Conservation (phyloP, 2,888 invertebrate genomes). For the Ornithoptera alexandrae region DNA sequence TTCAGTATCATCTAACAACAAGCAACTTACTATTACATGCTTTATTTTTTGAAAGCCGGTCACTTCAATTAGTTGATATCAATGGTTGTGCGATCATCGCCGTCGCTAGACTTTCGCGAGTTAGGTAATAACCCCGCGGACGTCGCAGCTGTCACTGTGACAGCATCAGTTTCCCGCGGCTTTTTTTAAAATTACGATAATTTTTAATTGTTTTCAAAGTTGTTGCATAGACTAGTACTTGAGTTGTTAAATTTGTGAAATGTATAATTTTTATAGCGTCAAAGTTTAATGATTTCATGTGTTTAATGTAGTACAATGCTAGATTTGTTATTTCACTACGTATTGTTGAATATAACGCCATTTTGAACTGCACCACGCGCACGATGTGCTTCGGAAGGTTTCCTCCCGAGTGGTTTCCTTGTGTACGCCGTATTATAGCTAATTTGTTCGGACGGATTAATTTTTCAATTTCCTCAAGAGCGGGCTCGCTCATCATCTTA, state of each 20-base stretch:
- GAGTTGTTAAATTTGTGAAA: conserved; percentile 36
- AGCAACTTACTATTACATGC: too few relatives aligned
- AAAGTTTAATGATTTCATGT: conserved; percentile 15
- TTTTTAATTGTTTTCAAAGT: conserved; percentile 13
- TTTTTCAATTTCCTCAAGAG: conserved; percentile 41
- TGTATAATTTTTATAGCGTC: conserved; percentile 36
- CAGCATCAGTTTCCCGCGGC: too few relatives aligned
- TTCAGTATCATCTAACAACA: too few relatives aligned
- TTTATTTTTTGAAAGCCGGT: too few relatives aligned
- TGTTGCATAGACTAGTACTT: conserved; percentile 32
- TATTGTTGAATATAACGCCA: conserved; percentile 30
- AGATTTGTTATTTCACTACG: conserved; percentile 35
- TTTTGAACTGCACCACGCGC: conserved; percentile 7
- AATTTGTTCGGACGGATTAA: conserved; percentile 29
- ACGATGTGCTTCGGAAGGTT: conserved; percentile 35
- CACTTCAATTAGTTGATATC: too few relatives aligned
- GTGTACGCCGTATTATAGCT: conserved; percentile 10
- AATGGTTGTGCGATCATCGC: too few relatives aligned
- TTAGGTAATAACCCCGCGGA: too few relatives aligned
- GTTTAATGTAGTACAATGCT: conserved; percentile 17
- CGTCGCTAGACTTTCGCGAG: too few relatives aligned
- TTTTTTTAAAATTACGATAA: conserved; percentile 5
- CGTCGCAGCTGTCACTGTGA: too few relatives aligned
- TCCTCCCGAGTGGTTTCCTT: conserved; percentile 28
- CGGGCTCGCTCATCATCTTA: conserved; percentile 44